These are phyloP conservation scores for Tetanocera ferruginea DNA, from an alignment of 2,888 invertebrate genomes.

Conservation along the genomic window DNA sequence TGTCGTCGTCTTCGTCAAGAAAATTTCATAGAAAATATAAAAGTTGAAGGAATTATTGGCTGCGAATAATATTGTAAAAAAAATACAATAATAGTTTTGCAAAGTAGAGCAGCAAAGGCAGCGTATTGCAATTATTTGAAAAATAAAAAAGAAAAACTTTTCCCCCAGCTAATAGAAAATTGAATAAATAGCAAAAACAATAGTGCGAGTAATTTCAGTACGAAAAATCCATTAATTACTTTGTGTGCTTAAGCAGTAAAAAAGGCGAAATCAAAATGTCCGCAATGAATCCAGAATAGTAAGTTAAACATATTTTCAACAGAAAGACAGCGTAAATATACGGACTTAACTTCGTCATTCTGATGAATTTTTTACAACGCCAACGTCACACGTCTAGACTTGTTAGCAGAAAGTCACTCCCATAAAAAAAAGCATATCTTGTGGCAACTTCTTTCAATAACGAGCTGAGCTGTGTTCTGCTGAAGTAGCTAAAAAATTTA, in stretches of 20 bases:
- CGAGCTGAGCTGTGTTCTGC: no score
- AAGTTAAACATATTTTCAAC: constrained; percentile 68
- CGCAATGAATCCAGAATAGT: constrained; percentile 87
- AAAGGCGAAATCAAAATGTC: constrained; percentile 62
- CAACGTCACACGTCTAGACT: constrained; percentile 19
- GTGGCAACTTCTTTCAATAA: not conserved
- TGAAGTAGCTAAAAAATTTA: no score
- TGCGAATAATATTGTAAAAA: not conserved
- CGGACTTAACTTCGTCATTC: constrained; percentile 4
- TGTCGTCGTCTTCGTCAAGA: constrained; percentile 53
- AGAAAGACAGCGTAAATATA: not conserved
- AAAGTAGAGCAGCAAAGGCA: not conserved
- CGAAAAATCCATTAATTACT: constrained; percentile 1
- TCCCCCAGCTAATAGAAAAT: constrained; percentile 35
- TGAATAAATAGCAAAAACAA: constrained; percentile 33
- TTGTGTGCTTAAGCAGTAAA: not conserved
- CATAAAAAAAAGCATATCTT: constrained; percentile 11
- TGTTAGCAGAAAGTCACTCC: constrained; percentile 26
- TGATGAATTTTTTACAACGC: constrained; percentile 23
- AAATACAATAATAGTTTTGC: not conserved
- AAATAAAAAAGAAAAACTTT: not conserved
- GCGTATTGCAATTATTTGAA: not conserved
- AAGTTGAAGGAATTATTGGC: constrained; percentile 11
- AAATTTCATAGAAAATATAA: constrained; percentile 30
- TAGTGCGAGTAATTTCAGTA: constrained; percentile 42